Conservation (phyloP, 2,888 invertebrate species). For the Selenia dentaria region DNA sequence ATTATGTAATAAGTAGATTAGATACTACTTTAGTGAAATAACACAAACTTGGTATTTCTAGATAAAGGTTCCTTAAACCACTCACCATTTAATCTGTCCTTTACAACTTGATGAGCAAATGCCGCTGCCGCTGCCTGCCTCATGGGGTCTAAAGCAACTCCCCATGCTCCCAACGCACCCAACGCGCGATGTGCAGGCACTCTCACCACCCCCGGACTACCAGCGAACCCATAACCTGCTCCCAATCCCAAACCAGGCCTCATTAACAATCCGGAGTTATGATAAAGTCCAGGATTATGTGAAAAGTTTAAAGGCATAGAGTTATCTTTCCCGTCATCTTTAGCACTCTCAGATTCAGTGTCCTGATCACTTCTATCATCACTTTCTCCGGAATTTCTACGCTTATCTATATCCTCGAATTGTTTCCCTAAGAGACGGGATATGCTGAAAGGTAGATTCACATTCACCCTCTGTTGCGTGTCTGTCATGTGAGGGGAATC, state of each 20-base stretch:
- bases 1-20: too few species aligned
- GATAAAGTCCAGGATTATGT: slow-evolving; percentile 70
- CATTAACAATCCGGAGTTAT: slow-evolving; percentile 67
- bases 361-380: slow-evolving; percentile 79
- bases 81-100: slow-evolving; percentile 93
- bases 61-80: too few species aligned
- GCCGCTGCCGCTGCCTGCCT: slow-evolving; percentile 89
- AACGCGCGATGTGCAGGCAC: slow-evolving; percentile 91
- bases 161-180: slow-evolving; percentile 81
- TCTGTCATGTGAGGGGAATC: slow-evolving; percentile 81
- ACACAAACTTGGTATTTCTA: too few species aligned
- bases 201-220: slow-evolving; percentile 90
- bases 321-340: slow-evolving; percentile 70
- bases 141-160: slow-evolving; percentile 86
- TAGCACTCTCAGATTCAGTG: slow-evolving; percentile 79
- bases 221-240: slow-evolving; percentile 82
- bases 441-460: slow-evolving; percentile 91
- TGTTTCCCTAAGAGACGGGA: slow-evolving; percentile 91
- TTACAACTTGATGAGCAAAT: slow-evolving; percentile 92
- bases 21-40: too few species aligned
- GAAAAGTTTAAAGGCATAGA: slow-evolving; percentile 70
- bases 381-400: slow-evolving; percentile 78
- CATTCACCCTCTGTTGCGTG: slow-evolving; percentile 82
- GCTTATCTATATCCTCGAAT: slow-evolving; percentile 86
- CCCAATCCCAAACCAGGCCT: slow-evolving; percentile 77